These are phyloP conservation scores for Taeniopygia guttata DNA, from an alignment of 2,797 vertebrate species.

Conservation along the genomic window DNA sequence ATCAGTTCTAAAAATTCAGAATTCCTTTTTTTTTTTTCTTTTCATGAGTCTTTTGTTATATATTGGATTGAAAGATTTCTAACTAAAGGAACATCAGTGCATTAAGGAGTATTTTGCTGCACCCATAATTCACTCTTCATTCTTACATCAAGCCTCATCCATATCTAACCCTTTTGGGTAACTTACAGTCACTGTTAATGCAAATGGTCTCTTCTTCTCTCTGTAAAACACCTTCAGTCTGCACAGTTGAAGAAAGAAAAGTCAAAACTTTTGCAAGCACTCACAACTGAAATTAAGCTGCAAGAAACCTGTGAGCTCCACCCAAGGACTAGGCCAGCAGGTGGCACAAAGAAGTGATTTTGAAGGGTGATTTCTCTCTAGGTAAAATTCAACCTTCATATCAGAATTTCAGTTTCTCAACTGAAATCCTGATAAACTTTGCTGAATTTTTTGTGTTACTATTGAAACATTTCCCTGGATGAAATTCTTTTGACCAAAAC, in stretches of 20 bases:
- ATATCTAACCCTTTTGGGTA: neutral
- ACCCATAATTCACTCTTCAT: neutral
- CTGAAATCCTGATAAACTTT: neutral
- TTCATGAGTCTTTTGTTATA: neutral
- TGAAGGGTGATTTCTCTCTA: neutral
- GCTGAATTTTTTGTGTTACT: neutral
- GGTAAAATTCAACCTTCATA: neutral
- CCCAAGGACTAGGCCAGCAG: neutral
- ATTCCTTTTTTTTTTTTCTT: neutral
- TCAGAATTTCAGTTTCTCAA: neutral
- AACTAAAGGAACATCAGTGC: neutral
- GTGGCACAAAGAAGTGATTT: neutral
- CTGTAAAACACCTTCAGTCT: conserved; percentile 56
- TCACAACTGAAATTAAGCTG: neutral
- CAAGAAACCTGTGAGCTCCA: fast-evolving
- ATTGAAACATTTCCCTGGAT: neutral
- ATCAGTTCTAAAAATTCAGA: neutral
- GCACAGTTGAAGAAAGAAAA: neutral
- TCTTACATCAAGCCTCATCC: neutral
- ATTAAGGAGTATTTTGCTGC: neutral
- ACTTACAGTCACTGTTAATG: conserved; percentile 32
- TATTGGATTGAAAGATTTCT: neutral
- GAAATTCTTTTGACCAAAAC: neutral
- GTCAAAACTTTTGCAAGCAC: neutral
- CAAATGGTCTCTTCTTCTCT: conserved; percentile 55